Evolutionary conservation across 2,797 vertebrate species (phyloP), one percentile per base, ranked within the genome.

Genomic region (Oryzias sinensis): DNA sequence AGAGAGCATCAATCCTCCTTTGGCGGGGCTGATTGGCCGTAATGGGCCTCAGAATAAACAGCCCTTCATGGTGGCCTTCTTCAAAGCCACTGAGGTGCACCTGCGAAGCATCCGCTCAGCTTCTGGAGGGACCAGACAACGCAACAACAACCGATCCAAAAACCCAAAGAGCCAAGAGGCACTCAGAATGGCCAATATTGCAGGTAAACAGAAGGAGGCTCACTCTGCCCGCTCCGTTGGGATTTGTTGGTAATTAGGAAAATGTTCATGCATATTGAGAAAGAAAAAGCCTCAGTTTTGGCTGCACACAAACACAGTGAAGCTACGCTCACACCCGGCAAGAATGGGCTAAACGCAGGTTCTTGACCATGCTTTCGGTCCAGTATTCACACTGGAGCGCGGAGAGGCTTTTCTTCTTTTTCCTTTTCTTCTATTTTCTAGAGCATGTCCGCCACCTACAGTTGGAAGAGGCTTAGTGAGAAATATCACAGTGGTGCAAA

Each of bases 41-140:
- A 95, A 91, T 0, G 97, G 97, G 53, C 95, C 96, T 0, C 97
- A 98, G 90, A 98, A 94, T 86, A 99, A 99, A 87, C 97, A 98
- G 76, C 97, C 97, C 2, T 99, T 99, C 92, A 99, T 97, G 55
- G 97, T 99, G 70, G 97, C 95, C 78, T 99, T 99, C 86, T 99
- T 99, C 87, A 99, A 98, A 91, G 97, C 96, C 74, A 98, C 96
- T 0, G 97, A 98, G 86, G 93, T 98, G 40, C 97, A 98, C 72
- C 91, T 99, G 64, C 95, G 97, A 59, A 97, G 95, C 56, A 91
- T 96, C 62, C 95, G 97, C 81, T 98, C 97, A 8, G 81, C 89
- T 0, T 68, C 85, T 14, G 82, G 82, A 4, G 81, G 88, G 50
- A 83, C 80, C 58, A 97, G 97, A 82, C 95, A 95, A 53, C 92